Percentiles rank a stretch among this genome's conserved stretches.
Evolutionary conservation across 2,113 vertebrate species (phyloP).

Genomic region (Salminus brasiliensis): DNA sequence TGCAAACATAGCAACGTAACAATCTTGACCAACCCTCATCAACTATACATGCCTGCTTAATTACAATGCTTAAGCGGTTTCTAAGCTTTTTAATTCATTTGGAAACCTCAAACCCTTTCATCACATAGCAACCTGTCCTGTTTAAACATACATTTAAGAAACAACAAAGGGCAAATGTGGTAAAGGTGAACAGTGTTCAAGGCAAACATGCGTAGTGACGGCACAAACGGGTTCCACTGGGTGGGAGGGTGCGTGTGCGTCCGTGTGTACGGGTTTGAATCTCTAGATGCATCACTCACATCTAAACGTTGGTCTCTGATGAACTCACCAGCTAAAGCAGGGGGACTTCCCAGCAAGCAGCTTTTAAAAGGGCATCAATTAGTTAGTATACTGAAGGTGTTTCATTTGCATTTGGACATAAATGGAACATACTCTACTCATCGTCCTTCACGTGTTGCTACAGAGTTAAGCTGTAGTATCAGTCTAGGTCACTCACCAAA

Average conservation of each 20-base stretch:
- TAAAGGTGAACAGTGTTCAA: not conserved
- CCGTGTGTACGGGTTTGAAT: not conserved
- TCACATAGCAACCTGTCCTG: not conserved
- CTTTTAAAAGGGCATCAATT: constrained; percentile 19
- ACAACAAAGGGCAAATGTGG: not conserved
- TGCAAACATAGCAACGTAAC: not conserved
- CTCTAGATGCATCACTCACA: not conserved
- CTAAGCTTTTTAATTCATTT: not conserved
- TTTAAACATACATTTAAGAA: constrained; percentile 9
- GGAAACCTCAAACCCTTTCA: not conserved
- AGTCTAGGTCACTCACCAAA: constrained; percentile 82
- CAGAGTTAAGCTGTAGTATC: not conserved
- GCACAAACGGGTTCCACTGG: not conserved
- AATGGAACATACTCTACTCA: not conserved
- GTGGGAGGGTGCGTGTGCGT: not conserved
- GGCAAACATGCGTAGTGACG: not conserved
- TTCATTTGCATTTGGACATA: not conserved
- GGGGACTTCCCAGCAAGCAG: not conserved
- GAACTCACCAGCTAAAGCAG: not conserved
- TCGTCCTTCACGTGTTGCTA: not conserved
- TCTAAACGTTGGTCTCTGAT: not conserved
- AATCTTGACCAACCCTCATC: no score
- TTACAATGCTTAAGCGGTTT: not conserved
- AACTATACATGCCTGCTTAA: not conserved
- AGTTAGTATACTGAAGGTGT: constrained; percentile 3